Evolutionary conservation across 2,888 invertebrate genomes (phyloP), one percentile per base, ranked within the genome.

Genomic region (Chrysodeixis includens): DNA sequence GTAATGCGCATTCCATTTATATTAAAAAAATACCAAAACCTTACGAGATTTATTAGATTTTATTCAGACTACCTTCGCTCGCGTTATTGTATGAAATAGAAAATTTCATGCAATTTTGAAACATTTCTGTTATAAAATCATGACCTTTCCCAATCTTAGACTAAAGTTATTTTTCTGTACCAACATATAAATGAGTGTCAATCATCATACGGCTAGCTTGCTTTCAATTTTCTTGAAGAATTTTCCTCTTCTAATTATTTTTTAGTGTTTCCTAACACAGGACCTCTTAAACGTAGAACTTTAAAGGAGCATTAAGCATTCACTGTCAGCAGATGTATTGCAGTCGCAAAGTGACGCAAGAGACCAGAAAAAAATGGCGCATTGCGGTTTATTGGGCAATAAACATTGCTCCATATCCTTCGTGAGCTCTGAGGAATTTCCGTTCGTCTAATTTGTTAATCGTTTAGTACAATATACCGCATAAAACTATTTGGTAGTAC

Each of bases 391-490:
- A 70, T 49, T 56, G 54, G 54, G 55, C 76, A 52, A 67, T 57
- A 67, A 71, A 61, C 69, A 71, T 56, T 63, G 59, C 57, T 59
- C 35, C 51, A 30, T 10, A 69, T 65, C 66, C 61, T 18, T 66
- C 40, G 55, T 40, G 35, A 78, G 22, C 22, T 60, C 46, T 32
- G 10, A 62, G 60, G 73, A 65, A 64, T 62, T 73, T 69, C 62
- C 44, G 32, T 72, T 71, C 56, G 58, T 66, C 67, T 79, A 79
- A 79, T 82, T 82, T 71, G 82, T 79, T 76, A 79, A 82, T 79
- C 82, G 69, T 59, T 66, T 56, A 70, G 62, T 72, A 78, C 66
- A 79, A 60, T 70, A 53, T 74, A 74, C 65, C 51, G 55, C 56
- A 51, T 68, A 66, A 69, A 78, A 81, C 79, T 81, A 76, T 79